phyloP scores from a whole-genome alignment of 2,797 vertebrate genomes.

The Acrocephalus scirpaceus region DNA sequence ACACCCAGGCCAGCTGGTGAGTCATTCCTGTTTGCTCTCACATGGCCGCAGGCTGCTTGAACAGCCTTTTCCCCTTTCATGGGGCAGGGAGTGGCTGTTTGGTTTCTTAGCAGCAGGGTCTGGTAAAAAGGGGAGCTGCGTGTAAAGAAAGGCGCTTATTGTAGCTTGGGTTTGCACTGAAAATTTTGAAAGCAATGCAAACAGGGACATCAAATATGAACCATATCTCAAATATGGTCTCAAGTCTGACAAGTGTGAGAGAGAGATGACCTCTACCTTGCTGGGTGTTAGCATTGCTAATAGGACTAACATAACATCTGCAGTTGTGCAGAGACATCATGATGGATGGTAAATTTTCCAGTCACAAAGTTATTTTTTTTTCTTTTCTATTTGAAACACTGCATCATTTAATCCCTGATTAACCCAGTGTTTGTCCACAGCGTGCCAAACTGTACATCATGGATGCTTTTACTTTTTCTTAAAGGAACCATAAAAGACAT shows the following conservation, averaged over 20 bases:
- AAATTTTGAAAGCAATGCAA: slow-evolving; percentile 64
- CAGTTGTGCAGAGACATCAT: background rate
- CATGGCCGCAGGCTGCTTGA: background rate
- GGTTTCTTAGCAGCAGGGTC: background rate
- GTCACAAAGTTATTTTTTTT: background rate
- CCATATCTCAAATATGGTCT: slow-evolving; percentile 25
- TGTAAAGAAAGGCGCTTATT: slow-evolving; percentile 23
- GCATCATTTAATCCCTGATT: background rate
- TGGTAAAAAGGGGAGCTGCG: background rate
- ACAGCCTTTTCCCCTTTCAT: background rate
- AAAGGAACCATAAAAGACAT: background rate
- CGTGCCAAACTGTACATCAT: background rate
- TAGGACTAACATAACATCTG: background rate
- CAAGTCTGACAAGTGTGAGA: slow-evolving; percentile 32
- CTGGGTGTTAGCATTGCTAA: background rate
- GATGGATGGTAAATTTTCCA: background rate
- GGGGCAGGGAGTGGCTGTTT: slow-evolving; percentile 31
- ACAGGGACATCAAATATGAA: slow-evolving; percentile 51
- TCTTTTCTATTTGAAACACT: background rate
- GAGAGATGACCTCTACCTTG: slow-evolving; percentile 33
- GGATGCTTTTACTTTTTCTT: background rate
- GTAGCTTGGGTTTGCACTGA: slow-evolving; percentile 64
- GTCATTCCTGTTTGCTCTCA: slow-evolving; percentile 50
- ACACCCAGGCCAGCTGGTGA: slow-evolving; percentile 2
- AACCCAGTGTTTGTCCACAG: background rate